Conservation (phyloP, 2,888 invertebrate genomes). For the Leptarthrus brevirostris region DNA sequence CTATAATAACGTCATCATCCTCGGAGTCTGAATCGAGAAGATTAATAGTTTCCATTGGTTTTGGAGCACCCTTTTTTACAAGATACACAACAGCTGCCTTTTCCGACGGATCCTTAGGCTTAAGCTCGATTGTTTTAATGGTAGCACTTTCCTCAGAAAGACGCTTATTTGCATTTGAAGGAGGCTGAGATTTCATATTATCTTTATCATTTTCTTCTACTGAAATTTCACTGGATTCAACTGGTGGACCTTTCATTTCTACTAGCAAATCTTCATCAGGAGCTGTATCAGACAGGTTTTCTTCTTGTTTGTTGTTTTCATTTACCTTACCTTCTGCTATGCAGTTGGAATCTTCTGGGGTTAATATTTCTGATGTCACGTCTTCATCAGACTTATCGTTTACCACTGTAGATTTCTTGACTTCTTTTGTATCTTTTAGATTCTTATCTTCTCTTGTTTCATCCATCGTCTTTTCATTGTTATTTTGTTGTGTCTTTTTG, state of each 20-base stretch:
- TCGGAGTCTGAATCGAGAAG: constrained; percentile 33
- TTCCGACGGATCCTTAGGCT: constrained; percentile 11
- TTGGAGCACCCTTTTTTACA: constrained; percentile 4
- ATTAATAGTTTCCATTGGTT: constrained; percentile 34
- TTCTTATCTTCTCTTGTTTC: not conserved
- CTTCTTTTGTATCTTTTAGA: not conserved
- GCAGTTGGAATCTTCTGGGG: not conserved
- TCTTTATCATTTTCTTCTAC: not conserved
- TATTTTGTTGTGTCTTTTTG: not conserved
- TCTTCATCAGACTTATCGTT: too few relatives aligned
- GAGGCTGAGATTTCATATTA: not conserved
- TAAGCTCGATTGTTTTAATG: not conserved
- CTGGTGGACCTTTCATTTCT: not conserved
- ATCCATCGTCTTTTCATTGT: not conserved
- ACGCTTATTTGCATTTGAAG: not conserved
- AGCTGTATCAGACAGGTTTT: not conserved
- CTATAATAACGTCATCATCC: constrained; percentile 40
- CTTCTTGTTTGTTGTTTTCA: not conserved
- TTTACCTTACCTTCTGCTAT: not conserved
- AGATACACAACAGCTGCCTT: constrained; percentile 17
- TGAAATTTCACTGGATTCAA: not conserved
- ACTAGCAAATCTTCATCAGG: not conserved
- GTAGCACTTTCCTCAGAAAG: not conserved
- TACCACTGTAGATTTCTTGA: not conserved
- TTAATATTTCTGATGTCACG: not conserved